Base-by-base conservation (phyloP, 2,797 vertebrate species). In the Pangasius djambal region DNA sequence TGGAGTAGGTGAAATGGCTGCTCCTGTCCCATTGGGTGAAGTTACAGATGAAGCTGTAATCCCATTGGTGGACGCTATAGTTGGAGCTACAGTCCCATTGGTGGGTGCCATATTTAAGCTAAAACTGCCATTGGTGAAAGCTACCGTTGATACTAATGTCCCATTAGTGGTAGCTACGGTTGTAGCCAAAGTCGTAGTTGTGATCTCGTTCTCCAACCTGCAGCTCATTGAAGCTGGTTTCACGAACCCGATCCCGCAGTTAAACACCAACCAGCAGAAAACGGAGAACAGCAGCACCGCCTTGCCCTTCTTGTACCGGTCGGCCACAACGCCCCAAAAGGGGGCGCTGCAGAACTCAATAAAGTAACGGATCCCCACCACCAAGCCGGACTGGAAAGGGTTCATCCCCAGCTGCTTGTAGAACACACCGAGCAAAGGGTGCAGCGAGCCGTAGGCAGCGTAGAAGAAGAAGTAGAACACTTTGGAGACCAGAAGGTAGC, bases 281-380 rank as follows among this genome's bases (percentile, higher is more conserved):
- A 99, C 97, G 0, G 99, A 99, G 69, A 99, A 99, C 88, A 99
- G 96, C 69, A 99, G 96, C 69, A 99, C 97, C 0, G 93, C 94
- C 93, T 99, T 99, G 28, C 98, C 98, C 89, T 98, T 99, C 93
- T 93, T 96, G 93, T 98, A 99, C 90, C 98, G 97, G 94, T 99
- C 99, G 0, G 99, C 98, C 89, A 99, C 97, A 1, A 99, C 96
- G 0, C 99, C 99, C 99, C 99, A 99, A 94, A 99, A 99, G 7
- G 99, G 99, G 78, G 99, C 98, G 85, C 99, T 99, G 94, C 99
- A 99, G 93, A 99, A 99, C 94, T 99, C 99, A 18, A 99, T 99
- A 82, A 99, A 99, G 94, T 99, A 99, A 22, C 98, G 96, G 89
- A 99, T 99, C 72, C 99, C 99, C 6, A 99, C 97, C 0, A 99